Conservation (phyloP, 92 coral and sea anemone genomes). For the Zoanthus sociatus region DNA sequence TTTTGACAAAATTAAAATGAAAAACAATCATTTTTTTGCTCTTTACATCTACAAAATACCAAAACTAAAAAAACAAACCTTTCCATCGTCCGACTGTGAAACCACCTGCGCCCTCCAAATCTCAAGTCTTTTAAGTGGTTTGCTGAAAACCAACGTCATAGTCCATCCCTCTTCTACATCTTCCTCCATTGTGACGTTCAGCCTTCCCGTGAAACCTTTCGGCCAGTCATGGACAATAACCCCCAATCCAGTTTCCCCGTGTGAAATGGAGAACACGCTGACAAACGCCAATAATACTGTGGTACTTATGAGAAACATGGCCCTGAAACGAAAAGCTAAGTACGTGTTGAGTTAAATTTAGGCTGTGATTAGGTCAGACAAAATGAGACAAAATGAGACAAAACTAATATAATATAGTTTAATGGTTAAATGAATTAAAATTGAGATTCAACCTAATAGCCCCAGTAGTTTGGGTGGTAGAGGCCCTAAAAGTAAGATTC, state of each 20-base stretch:
- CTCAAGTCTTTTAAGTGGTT: conserved; percentile 27
- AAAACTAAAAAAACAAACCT: background rate
- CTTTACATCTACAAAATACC: too few relatives aligned
- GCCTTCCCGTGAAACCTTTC: conserved; percentile 46
- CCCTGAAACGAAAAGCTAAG: background rate
- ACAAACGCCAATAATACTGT: background rate
- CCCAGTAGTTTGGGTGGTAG: too few relatives aligned
- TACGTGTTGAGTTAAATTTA: too few relatives aligned
- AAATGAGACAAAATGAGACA: too few relatives aligned
- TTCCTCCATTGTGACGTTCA: conserved; percentile 23
- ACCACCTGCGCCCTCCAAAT: conserved; percentile 46
- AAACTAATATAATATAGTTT: too few relatives aligned
- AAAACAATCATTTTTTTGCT: too few relatives aligned
- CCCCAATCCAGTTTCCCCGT: conserved; percentile 23
- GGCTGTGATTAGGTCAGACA: too few relatives aligned
- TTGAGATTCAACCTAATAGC: too few relatives aligned
- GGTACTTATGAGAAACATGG: conserved; percentile 8
- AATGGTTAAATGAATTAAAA: too few relatives aligned
- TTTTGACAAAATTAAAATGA: too few relatives aligned
- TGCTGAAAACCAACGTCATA: conserved; percentile 29
- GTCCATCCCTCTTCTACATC: conserved; percentile 47
- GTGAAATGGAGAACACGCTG: conserved; percentile 1
- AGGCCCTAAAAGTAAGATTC: too few relatives aligned
- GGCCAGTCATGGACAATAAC: conserved; percentile 34
- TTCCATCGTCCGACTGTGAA: conserved; percentile 45